Evolutionary conservation across 2,797 vertebrate genomes (phyloP), one percentile per base, ranked within the genome.

Genomic region (Enteromius unitaeniatus): DNA sequence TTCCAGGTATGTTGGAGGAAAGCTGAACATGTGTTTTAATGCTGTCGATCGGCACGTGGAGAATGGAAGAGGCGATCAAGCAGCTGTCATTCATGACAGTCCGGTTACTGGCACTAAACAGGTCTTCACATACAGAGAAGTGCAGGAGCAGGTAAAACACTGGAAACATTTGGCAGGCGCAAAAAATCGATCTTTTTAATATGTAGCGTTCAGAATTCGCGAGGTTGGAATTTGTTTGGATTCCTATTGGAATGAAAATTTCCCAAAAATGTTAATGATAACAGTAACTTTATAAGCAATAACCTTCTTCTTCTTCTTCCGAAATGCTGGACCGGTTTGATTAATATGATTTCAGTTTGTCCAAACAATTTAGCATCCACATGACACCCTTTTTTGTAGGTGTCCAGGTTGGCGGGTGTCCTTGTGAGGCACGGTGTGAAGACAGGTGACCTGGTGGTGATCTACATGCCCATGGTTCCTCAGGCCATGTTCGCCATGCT

Each of bases 391-490:
- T 80, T 10, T 70, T 40, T 87, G 74, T 85, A 97, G 96, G 96
- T 97, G 45, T 98, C 98, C 75, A 96, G 89, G 87, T 89, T 99
- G 86, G 98, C 98, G n/a, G 96, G 96, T 78, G 96, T 99, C 67
- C 88, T 99, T 86, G 95, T 94, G 87, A 97, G 93, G 83, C 91
- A 97, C 10, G 97, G 97, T 0, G 95, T 99, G 45, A 91, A 84
- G 85, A 97, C 94, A 84, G 97, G 97, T 23, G 97, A 99, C 82
- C 92, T 96, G 49, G 97, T 99, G 26, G 96, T 99, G 78, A 99
- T 99, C 91, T 99, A 99, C 91, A 99, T 99, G 98, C 97, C 98
- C 53, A 99, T 99, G 98, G 96, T 99, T 84, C 98, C 98, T 0
- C 95, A 99, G 92, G 97, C 98, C 8, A 96, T 99, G 91, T 96